Evolutionary conservation across 2,888 invertebrate species (phyloP), one percentile per base, ranked within the genome.

Genomic region (Campaea margaritaria): DNA sequence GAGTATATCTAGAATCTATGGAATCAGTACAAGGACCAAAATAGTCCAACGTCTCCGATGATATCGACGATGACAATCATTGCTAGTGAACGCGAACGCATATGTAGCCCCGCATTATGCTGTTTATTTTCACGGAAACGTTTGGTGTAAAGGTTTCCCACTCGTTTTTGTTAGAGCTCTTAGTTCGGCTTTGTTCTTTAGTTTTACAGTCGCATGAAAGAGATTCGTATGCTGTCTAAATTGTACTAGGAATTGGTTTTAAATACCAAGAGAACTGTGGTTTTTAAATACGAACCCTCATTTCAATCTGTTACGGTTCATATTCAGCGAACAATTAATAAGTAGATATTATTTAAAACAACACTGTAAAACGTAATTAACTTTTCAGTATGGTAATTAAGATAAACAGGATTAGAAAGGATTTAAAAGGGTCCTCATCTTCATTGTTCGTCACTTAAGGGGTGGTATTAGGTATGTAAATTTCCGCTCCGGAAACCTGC

Each of bases 141-240:
- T 46, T 51, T 49, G 16, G 53, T 49, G 53, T 13, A 21, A 47
- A 42, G n/a, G 52, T 52, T 28, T 36, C n/a, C 51, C 44, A 49
- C 10, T 42, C 47, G 50, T 55, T 51, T 31, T 28, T 46, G 39
- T 42, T 28, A 55, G 45, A 42, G 42, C 60, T 45, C 50, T 58
- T 53, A 49, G 38, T 21, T 12, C 12, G 12, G 12, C 60, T 61
- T 61, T 61, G 60, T 60, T 60, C 60, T 60, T 50, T 28, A 45
- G n/a, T 49, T 14, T 46, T 42, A 50, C 28, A 49, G 58, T 59
- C 58, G 28, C 53, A 48, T 45, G 44, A 59, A 59, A 54, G 45
- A 54, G 53, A 53, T 53, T 44, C 41, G 53, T 44, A 49, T 44
- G 50, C 27, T 51, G 46, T 58, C 15, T 9, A 15, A 50, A 45